phyloP scores from a whole-genome alignment of 2,888 invertebrate species.

The Nomada ruficornis region DNA sequence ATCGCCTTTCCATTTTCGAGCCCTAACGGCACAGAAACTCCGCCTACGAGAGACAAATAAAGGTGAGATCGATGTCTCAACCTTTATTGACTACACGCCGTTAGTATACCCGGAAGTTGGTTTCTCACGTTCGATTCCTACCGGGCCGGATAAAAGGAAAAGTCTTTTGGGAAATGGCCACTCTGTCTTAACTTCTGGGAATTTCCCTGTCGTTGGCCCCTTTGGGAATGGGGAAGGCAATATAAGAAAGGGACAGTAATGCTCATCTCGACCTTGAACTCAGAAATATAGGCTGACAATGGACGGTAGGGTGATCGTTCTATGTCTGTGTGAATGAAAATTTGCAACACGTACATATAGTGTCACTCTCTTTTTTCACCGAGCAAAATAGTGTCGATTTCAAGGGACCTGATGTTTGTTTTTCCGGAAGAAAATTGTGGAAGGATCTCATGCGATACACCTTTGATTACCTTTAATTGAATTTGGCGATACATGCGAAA shows the following conservation, averaged over 20 bases:
- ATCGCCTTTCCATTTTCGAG: conserved; percentile 28
- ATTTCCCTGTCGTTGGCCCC: conserved; percentile 14
- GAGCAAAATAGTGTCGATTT: no score
- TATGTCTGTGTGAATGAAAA: no score
- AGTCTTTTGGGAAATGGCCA: conserved; percentile 47
- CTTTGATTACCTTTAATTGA: neutral
- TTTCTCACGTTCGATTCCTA: conserved; percentile 45
- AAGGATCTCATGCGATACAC: neutral
- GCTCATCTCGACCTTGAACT: conserved; percentile 30
- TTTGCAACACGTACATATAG: no score
- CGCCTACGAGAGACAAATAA: conserved; percentile 56
- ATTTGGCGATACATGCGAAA: no score
- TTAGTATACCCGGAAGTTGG: conserved; percentile 48
- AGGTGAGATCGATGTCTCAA: conserved; percentile 41
- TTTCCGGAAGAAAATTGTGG: neutral
- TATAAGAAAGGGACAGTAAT: conserved; percentile 19
- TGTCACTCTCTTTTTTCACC: no score
- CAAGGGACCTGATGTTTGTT: no score
- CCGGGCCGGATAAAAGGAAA: conserved; percentile 35
- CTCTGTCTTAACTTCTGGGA: conserved; percentile 8
- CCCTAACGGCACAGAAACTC: conserved; percentile 29
- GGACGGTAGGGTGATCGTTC: no score
- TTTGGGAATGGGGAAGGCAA: conserved; percentile 8
- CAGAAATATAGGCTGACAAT: neutral
- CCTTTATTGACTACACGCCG: conserved; percentile 38